Base-by-base conservation (phyloP, 2,888 invertebrate genomes). In the Arctia plantaginis region DNA sequence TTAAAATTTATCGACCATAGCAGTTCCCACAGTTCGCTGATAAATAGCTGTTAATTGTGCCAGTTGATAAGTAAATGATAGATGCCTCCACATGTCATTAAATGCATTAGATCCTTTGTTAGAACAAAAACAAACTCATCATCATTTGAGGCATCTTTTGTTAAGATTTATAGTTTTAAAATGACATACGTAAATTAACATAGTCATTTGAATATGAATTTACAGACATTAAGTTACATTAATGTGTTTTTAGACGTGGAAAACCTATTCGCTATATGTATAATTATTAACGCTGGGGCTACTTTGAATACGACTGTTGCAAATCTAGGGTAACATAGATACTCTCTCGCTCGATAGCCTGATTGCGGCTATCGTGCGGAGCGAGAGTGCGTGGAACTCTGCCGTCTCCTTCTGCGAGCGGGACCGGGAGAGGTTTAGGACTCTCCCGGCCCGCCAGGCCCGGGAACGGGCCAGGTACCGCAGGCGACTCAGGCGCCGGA, bases 31-130 rank as follows among this genome's bases (percentile, higher is more conserved):
- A 73, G 65, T 66, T 33, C 10, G 47, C 30, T 47, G 47, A 47
- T 69, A 55, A 41, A 55, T 69, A 73, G 51, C 41, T 59, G 44
- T 30, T 72, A 67, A 67, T 62, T 72, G 67, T 62, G 51, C 69
- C 66, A 69, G n/a, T 59, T 73, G 73, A 73, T 73, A 73, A 73
- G 66, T 59, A 69, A 33, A 69, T 69, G 73, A 69, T 73, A 55
- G 23, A 35, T 41, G 68, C 35, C 41, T 51, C 23, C 30, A 41
- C 55, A 35, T 33, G 20, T 62, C 27, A 69, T 51, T 47, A 65
- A 69, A 27, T 69, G 20, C 41, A 66, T 35, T 23, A 64, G n/a
- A 27, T 65, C 51, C 47, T 73, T 59, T 69, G 27, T 30, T 44
- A 69, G n/a, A n/a, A 69, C 41, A 41, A 69, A 73, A 30, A 66